Evolutionary conservation across 2,888 invertebrate genomes (phyloP), one percentile per base, ranked within the genome.

Genomic region (Eristalis tenax): DNA sequence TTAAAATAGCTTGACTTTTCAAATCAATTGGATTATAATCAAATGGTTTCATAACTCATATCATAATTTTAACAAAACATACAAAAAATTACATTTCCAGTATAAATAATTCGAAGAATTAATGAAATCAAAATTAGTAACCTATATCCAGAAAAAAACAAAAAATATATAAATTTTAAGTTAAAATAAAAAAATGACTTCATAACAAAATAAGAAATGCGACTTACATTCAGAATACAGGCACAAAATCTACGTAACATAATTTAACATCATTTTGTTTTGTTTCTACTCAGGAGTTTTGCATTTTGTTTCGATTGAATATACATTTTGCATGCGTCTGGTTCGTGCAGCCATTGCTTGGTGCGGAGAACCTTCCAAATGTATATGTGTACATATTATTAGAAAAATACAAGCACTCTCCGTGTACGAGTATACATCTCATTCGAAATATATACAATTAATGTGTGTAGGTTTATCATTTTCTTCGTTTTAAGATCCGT

Each of bases 1-100:
- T 88, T 81, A 61, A 88, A 80, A 88, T 88, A 84, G 65, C 38
- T 80, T 75, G 84, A 88, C 80, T 88, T 81, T 77, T 63, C 57
- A 80, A 83, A 75, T 87, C 76, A 87, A 69, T 22, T 76, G 59
- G 75, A 87, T 87, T 83, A 87, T 69, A 87, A 83, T 87, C 40
- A 83, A 87, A 87, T 73, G 80, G 71, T 79, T 76, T 73, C 43
- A 83, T 71, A 80, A 71, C 76, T 75, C 71, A 50, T 83, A 79
- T 87, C 76, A 87, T 83, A 71, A 56, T 75, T 63, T 75, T 26
- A 26, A 64, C 65, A 77, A 70, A 66, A 61, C 69, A 63, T 64
- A 57, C 32, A 71, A 76, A 76, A n/a, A 23, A 61, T 32, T 57
- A 78, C 73, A 73, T 78, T 73, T 82, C 69, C 32, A 77, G 26